Evolutionary conservation across 2,113 vertebrate genomes (phyloP), one percentile per base, ranked within the genome.

Genomic region (Phalacrocorax carbo): DNA sequence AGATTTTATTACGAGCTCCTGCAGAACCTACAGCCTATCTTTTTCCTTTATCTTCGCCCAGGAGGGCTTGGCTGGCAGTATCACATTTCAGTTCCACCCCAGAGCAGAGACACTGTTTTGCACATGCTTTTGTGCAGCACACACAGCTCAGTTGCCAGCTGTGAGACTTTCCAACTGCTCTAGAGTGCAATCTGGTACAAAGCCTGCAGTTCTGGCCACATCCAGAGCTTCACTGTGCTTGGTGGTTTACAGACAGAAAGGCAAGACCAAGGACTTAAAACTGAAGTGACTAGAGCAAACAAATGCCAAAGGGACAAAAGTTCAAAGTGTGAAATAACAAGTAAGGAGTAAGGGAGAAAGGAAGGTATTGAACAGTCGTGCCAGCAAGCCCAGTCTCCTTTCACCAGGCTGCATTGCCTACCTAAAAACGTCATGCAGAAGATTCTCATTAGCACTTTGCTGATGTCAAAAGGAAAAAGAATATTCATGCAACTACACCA

Each of bases 401-500:
- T 36, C 40, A 76, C 10, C 22, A 55, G 26, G 32, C 36, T 60
- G 34, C 8, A 19, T 4, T 49, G 15, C 11, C 34, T 54, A 25
- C 7, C 46, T 78, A 66, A 88, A 91, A 81, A 48, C 4, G 20
- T 73, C 40, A 62, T 1, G 5, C 44, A 55, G 34, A 57, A 70
- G 32, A 54, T 23, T 23, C 6, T 58, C n/a, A 18, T 51, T 38
- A 51, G 19, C 25, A 30, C 7, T 72, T 61, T 75, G 49, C 51
- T 71, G 36, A 66, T 19, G 23, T n/a, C 68, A 68, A 69, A 60
- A 91, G 34, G 27, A 85, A 90, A 90, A 88, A 38, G 38, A 38
- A 46, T 27, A 62, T 7, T 70, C 8, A 51, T 0, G 0, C 46
- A 90, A 70, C 1, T 10, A 25, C 7, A 77, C 1, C 15, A 11